Percentiles rank a stretch among this genome's conserved stretches.
Conservation (phyloP, 2,113 vertebrate species). For the Odontophorus gujanensis region DNA sequence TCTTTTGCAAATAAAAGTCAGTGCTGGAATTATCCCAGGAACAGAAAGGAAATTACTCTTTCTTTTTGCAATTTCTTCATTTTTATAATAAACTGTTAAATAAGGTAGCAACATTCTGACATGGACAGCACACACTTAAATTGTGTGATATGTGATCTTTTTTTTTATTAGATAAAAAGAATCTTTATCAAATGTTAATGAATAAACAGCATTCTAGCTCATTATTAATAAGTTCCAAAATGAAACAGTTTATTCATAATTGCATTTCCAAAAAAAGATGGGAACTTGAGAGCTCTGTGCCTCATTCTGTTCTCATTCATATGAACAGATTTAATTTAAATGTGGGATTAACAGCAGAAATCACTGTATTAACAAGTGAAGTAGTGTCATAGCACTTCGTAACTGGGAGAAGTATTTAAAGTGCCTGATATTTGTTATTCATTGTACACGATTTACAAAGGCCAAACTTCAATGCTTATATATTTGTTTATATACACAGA, state of each 20-base stretch:
- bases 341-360: not conserved
- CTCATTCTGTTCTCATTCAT: not conserved
- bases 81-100: not conserved
- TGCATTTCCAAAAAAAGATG: not conserved
- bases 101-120: not conserved
- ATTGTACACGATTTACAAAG: not conserved
- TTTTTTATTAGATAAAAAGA: not conserved
- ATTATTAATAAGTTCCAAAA: not conserved
- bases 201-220: not conserved
- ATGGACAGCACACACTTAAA: not conserved
- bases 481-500: not conserved
- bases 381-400: not conserved
- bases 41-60: not conserved
- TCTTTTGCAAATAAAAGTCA: not conserved
- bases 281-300: not conserved
- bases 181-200: conserved; percentile 6
- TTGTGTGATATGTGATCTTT: not conserved
- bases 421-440: not conserved
- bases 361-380: not conserved
- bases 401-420: not conserved
- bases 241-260: not conserved
- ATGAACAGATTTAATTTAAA: not conserved
- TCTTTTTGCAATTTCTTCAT: not conserved
- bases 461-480: not conserved
- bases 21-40: not conserved